Conservation (phyloP, 2,888 invertebrate genomes). For the Halictus ligatus region DNA sequence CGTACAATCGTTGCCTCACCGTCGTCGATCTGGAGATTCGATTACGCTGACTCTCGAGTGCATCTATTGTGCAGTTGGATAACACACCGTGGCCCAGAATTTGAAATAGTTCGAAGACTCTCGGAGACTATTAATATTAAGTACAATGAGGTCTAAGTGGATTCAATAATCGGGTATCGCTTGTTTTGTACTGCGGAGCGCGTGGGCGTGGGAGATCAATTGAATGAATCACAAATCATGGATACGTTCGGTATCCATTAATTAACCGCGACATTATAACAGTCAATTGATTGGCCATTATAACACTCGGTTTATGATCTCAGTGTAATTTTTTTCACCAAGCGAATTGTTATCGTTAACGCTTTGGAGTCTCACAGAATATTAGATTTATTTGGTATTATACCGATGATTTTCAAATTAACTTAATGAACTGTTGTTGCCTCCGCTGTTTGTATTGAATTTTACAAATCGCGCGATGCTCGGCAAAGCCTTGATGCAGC, state of each 20-base stretch:
- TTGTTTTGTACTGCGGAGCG: slow-evolving; percentile 15
- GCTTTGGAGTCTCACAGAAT: too few species aligned
- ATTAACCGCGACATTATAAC: slow-evolving; percentile 38
- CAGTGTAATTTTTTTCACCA: background rate
- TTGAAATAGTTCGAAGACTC: background rate
- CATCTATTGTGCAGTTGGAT: background rate
- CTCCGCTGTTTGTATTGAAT: background rate
- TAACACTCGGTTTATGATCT: slow-evolving; percentile 11
- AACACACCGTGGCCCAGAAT: background rate
- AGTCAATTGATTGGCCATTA: slow-evolving; percentile 49
- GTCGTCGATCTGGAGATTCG: slow-evolving; percentile 42
- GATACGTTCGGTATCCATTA: slow-evolving; percentile 57
- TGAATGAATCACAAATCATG: slow-evolving; percentile 45
- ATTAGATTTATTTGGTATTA: background rate
- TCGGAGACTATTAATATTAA: background rate
- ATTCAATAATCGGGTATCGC: background rate
- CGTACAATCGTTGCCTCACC: slow-evolving; percentile 80
- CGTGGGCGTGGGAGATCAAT: slow-evolving; percentile 65
- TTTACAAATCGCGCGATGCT: background rate
- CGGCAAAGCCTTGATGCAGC: background rate
- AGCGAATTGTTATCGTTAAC: background rate
- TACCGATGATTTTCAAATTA: background rate
- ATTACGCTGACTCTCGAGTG: slow-evolving; percentile 32
- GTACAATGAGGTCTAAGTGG: background rate
- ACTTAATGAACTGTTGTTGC: background rate